phyloP scores from a whole-genome alignment of 2,888 invertebrate species.

The Drosophila hamatofila region DNA sequence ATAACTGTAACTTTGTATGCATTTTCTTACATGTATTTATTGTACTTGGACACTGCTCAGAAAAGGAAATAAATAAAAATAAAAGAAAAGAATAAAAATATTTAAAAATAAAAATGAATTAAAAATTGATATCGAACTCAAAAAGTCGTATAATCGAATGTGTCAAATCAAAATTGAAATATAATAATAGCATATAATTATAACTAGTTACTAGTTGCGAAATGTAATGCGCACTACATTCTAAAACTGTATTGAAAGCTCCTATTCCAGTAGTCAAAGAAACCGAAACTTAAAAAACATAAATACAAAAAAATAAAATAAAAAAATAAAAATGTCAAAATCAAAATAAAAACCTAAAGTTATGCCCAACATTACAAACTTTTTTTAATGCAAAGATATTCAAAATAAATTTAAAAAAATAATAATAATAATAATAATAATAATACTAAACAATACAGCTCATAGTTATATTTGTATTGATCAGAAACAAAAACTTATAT shows the following conservation, averaged over 20 bases:
- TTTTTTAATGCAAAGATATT: conserved; percentile 8
- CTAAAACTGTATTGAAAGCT: conserved; percentile 46
- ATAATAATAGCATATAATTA: conserved; percentile 50
- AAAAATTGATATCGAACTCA: conserved; percentile 18
- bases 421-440: neutral
- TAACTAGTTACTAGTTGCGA: conserved; percentile 61
- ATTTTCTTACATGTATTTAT: conserved; percentile 76
- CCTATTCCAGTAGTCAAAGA: conserved; percentile 63
- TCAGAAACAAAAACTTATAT: neutral
- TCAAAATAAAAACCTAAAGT: conserved; percentile 11
- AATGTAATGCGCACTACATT: conserved; percentile 38
- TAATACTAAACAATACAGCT: conserved; percentile 1
- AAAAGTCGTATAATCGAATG: conserved; percentile 45
- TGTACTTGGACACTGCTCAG: conserved; percentile 61
- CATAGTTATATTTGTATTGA: conserved; percentile 11
- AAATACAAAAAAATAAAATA: conserved; percentile 1
- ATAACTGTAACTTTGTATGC: conserved; percentile 78
- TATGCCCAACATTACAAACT: conserved; percentile 17
- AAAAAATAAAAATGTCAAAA: conserved; percentile 7
- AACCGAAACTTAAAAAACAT: conserved; percentile 7
- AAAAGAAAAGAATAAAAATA: neutral
- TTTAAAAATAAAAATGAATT: neutral
- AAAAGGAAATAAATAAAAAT: conserved; percentile 7
- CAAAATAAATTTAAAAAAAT: neutral
- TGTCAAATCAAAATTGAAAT: conserved; percentile 46